phyloP scores from a whole-genome alignment of 2,888 invertebrate species.

The Galerucella pusilla region DNA sequence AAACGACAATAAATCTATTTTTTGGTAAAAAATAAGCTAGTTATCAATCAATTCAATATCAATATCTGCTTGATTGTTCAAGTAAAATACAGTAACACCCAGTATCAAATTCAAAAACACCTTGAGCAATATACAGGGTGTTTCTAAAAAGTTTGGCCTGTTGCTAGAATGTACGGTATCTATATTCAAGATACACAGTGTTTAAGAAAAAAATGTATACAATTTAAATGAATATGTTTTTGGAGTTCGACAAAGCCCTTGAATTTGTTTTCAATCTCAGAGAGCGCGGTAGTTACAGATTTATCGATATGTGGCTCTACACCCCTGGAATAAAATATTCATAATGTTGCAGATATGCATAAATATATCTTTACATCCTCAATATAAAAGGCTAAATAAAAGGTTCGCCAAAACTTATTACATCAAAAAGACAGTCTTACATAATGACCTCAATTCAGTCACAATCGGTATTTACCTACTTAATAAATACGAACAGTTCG shows the following conservation, averaged over 20 bases:
- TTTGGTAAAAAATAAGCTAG: not conserved
- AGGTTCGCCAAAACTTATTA: constrained; percentile 23
- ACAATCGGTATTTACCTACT: constrained; percentile 33
- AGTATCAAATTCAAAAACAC: too few species aligned
- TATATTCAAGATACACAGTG: too few species aligned
- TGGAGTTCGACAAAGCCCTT: too few species aligned
- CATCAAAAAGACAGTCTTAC: constrained; percentile 33
- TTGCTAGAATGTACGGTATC: too few species aligned
- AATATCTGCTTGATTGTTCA: too few species aligned
- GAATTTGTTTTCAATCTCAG: too few species aligned
- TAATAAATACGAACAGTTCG: constrained; percentile 28
- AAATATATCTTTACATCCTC: constrained; percentile 31
- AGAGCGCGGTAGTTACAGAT: not conserved
- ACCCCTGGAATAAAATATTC: not conserved
- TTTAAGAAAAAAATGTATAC: too few species aligned
- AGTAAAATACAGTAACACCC: too few species aligned
- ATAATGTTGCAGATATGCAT: constrained; percentile 21
- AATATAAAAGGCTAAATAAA: constrained; percentile 6
- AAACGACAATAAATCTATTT: not conserved
- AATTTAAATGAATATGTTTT: too few species aligned
- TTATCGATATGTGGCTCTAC: not conserved
- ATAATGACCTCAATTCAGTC: constrained; percentile 30
- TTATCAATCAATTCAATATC: too few species aligned
- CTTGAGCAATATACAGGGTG: too few species aligned
- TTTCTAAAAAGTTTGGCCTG: too few species aligned